Percentiles rank a stretch among this genome's conserved stretches.
Conservation (phyloP, 2,797 vertebrate genomes). For the Nyctibius grandis region DNA sequence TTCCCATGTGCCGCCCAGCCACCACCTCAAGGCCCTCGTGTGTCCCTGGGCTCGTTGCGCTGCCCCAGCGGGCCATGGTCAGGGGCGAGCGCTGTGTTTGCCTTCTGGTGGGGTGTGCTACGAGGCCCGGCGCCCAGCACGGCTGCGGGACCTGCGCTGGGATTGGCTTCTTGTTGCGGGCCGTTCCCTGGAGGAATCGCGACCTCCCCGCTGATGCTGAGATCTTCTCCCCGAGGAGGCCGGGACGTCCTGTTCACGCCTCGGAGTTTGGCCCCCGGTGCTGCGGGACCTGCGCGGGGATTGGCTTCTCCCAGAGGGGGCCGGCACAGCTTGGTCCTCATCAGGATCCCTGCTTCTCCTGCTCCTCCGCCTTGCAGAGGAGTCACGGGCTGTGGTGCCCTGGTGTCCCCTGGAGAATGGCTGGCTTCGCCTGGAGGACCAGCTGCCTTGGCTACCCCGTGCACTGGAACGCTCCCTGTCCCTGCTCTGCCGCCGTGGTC, state of each 20-base stretch:
- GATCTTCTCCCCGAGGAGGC: neutral
- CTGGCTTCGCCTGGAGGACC: no score
- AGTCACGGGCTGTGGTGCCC: no score
- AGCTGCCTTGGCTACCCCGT: neutral
- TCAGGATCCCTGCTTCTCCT: neutral
- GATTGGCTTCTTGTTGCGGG: neutral
- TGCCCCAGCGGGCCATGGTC: neutral
- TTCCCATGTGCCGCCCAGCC: neutral
- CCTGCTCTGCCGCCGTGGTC: no score
- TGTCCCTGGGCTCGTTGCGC: neutral
- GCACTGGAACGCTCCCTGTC: no score
- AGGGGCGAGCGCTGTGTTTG: neutral
- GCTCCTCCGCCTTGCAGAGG: no score
- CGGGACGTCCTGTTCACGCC: no score
- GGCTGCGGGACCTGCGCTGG: neutral
- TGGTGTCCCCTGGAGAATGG: neutral
- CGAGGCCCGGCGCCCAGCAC: accelerated
- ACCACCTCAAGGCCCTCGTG: neutral
- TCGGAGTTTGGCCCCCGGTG: no score
- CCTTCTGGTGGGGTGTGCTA: neutral
- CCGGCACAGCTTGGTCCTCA: no score
- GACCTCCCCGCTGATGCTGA: neutral
- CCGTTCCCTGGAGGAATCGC: neutral
- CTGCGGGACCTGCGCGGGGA: neutral
- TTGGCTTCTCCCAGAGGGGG: neutral